Evolutionary conservation across 1,140 invertebrate species (phyloP), one percentile per base, ranked within the genome.

Genomic region (Aleiodes sp.): DNA sequence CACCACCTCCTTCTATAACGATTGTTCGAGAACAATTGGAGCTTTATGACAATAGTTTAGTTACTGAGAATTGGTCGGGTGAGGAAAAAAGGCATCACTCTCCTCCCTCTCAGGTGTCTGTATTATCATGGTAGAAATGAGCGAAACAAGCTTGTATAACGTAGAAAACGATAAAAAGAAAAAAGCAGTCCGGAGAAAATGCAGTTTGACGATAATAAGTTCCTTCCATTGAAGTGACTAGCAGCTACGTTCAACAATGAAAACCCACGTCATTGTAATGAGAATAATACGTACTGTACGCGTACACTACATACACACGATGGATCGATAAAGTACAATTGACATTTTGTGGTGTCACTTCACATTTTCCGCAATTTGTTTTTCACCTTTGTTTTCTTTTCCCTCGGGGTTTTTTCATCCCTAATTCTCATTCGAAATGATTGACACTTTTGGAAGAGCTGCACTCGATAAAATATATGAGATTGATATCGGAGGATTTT

Each of bases 141-240:
- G 28, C 56, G 28, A 28, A 59, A 59, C 12, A 59, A 29, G 26
- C 28, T 29, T 16, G n/a, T 0, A 14, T 4, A 59, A 59, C 6
- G 26, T 28, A 1, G 26, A 33, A 33, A 14, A 26, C 3, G 28
- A 59, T 59, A 31, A 59, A 59, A 31, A 31, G 4, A 33, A 8
- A 0, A 7, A 31, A 31, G 28, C 0, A 24, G 2, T 10, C 7
- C 4, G 28, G 56, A 59, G 56, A 26, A 52, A 52, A 59, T 59
- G 56, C 29, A 59, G 56, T 59, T 31, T 4, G 28, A 59, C 28
- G 56, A 59, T 59, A 59, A 59, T 59, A 59, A 59, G 56, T 59
- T 59, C 56, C 56, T 59, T 31, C 56, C 56, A 59, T 59, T 59
- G 56, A 59, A 31, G 24, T 59, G 28, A 59, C 28, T 24, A 59